A percentile compares a stretch with the other conserved stretches of the same genome.
These are phyloP conservation scores for Eurosta solidaginis DNA, from an alignment of 1,140 invertebrate species.

Conservation along the genomic window DNA sequence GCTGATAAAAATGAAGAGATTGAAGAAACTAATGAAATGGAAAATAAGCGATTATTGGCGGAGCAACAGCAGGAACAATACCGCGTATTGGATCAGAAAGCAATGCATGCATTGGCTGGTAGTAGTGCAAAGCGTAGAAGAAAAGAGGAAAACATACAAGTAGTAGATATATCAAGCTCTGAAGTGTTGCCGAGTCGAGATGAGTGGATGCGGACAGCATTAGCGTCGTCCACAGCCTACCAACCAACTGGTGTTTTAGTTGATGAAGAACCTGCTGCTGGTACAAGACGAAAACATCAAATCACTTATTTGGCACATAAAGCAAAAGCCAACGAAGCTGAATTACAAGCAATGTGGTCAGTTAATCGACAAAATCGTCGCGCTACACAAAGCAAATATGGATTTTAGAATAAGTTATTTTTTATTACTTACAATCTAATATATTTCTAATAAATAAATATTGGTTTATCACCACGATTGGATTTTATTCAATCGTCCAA, in stretches of 20 bases:
- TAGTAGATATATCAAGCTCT: conserved; percentile 84
- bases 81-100: conserved; percentile 42
- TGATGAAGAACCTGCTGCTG: conserved; percentile 67
- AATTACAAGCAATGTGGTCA: conserved; percentile 93
- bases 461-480: conserved; percentile 32
- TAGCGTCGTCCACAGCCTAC: conserved; percentile 73
- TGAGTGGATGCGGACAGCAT: conserved; percentile 79
- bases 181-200: conserved; percentile 79
- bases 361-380: conserved; percentile 80
- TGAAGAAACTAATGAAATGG: conserved; percentile 28
- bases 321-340: conserved; percentile 91
- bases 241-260: conserved; percentile 53
- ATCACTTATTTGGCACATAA: conserved; percentile 94
- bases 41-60: conserved; percentile 20
- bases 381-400: conserved; percentile 88
- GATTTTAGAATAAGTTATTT: conserved; percentile 69
- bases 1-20: conserved; percentile 27
- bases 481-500: conserved; percentile 50
- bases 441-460: not conserved
- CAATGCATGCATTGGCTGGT: conserved; percentile 54
- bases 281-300: conserved; percentile 87
- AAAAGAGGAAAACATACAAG: conserved; percentile 64
- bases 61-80: conserved; percentile 42
- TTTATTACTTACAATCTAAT: conserved; percentile 8
- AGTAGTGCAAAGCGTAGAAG: conserved; percentile 55